Conservation (phyloP, 2,888 invertebrate species). For the Sinhomidia bicolor region DNA sequence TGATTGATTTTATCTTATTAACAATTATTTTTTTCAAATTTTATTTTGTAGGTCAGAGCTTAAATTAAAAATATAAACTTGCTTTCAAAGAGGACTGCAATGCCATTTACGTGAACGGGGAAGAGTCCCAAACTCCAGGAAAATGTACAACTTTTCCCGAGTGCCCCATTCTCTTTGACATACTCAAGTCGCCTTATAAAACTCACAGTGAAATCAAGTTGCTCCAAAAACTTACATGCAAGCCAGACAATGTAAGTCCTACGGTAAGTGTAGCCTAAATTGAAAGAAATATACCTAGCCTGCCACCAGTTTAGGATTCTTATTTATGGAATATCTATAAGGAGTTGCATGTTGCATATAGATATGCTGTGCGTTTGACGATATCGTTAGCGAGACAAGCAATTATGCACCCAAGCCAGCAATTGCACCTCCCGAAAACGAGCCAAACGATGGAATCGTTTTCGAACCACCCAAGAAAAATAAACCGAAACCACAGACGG, state of each 20-base stretch:
- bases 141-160: conserved; percentile 75
- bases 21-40: too few relatives aligned
- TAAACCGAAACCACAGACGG: background rate
- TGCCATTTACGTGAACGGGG: conserved; percentile 30
- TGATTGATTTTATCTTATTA: too few relatives aligned
- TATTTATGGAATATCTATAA: too few relatives aligned
- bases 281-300: too few relatives aligned
- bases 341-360: too few relatives aligned
- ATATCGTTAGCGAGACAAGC: background rate
- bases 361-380: conserved; percentile 54
- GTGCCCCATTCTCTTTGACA: conserved; percentile 73
- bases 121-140: conserved; percentile 49
- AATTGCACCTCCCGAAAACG: background rate
- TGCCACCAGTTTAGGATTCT: too few relatives aligned
- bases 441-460: conserved; percentile 29
- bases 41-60: too few relatives aligned
- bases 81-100: conserved; percentile 54
- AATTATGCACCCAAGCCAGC: background rate
- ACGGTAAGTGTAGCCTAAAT: too few relatives aligned
- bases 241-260: conserved; percentile 16
- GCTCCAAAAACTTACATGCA: conserved; percentile 76
- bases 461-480: conserved; percentile 7
- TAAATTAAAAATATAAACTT: too few relatives aligned
- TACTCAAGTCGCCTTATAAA: conserved; percentile 70
- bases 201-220: conserved; percentile 70